A percentile compares a stretch with the other conserved stretches of the same genome.
These are phyloP conservation scores for Daboia siamensis DNA, from an alignment of 2,113 vertebrate genomes.

Conservation along the genomic window DNA sequence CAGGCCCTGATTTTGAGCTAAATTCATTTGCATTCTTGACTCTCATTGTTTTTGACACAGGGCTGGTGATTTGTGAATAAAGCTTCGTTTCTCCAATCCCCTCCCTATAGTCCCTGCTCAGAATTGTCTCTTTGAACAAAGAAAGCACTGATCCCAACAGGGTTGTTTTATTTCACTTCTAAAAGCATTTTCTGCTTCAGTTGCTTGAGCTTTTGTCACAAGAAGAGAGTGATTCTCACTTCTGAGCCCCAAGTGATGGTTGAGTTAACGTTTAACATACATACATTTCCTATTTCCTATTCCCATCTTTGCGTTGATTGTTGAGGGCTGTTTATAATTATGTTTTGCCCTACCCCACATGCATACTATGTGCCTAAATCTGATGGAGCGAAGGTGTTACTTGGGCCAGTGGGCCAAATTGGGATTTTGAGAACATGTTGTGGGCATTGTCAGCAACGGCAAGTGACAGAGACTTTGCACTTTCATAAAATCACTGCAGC, in stretches of 20 bases:
- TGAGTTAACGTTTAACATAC: background rate
- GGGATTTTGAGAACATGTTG: background rate
- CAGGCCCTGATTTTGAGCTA: constrained; percentile 53
- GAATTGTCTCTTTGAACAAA: constrained; percentile 56
- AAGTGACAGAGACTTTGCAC: background rate
- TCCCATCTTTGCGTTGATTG: background rate
- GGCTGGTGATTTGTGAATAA: constrained; percentile 60
- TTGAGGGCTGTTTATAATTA: background rate
- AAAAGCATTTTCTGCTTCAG: constrained; percentile 45
- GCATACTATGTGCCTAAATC: background rate
- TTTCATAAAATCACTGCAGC: background rate
- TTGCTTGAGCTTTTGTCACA: constrained; percentile 38
- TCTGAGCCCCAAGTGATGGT: constrained; percentile 1
- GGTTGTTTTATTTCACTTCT: constrained; percentile 10
- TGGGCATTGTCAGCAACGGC: background rate
- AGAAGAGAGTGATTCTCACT: constrained; percentile 37
- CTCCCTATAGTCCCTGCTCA: constrained; percentile 31
- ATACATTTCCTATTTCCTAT: background rate
- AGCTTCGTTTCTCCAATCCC: constrained; percentile 19
- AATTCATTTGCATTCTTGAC: constrained; percentile 65
- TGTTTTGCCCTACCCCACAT: background rate
- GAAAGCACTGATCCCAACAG: constrained; percentile 50
- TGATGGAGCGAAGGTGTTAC: background rate
- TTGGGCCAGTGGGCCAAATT: background rate
- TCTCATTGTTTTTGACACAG: constrained; percentile 61